phyloP scores from a whole-genome alignment of 2,797 vertebrate species.

The Aeoliscus strigatus region DNA sequence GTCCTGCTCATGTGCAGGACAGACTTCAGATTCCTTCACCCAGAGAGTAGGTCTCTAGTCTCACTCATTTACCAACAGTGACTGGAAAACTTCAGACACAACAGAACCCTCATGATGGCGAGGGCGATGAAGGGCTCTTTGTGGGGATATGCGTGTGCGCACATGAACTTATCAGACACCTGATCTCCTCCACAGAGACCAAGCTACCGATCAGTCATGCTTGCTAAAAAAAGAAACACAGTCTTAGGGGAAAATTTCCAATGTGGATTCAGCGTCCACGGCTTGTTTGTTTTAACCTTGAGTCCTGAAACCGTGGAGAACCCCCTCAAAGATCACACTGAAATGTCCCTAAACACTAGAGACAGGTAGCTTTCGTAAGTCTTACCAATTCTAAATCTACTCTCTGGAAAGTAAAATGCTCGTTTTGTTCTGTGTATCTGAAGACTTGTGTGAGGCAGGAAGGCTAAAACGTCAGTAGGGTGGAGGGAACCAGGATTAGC shows the following conservation, averaged over 20 bases:
- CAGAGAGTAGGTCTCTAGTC: no score
- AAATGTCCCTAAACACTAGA: slow-evolving; percentile 37
- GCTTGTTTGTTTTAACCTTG: slow-evolving; percentile 33
- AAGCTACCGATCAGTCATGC: slow-evolving; percentile 18
- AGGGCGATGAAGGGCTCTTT: slow-evolving; percentile 33
- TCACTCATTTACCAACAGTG: slow-evolving; percentile 15
- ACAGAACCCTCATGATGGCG: slow-evolving; percentile 32
- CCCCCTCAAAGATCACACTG: slow-evolving; percentile 23
- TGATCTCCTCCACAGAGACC: slow-evolving; percentile 29
- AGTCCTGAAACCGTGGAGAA: slow-evolving; percentile 28
- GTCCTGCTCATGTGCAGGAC: no score
- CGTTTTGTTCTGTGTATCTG: no score
- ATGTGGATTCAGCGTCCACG: slow-evolving; percentile 15
- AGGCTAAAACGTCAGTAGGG: no score
- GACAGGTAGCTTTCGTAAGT: slow-evolving; percentile 5
- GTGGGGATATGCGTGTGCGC: not conserved
- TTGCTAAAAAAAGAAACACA: slow-evolving; percentile 21
- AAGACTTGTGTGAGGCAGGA: no score
- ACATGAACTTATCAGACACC: slow-evolving; percentile 19
- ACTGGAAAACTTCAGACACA: slow-evolving; percentile 22
- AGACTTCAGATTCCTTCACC: no score
- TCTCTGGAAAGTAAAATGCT: no score
- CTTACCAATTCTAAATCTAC: no score
- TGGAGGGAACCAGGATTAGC: no score
- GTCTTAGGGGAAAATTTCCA: slow-evolving; percentile 23